Conservation (phyloP, 2,797 vertebrate species). For the Cyprinodon diabolis region DNA sequence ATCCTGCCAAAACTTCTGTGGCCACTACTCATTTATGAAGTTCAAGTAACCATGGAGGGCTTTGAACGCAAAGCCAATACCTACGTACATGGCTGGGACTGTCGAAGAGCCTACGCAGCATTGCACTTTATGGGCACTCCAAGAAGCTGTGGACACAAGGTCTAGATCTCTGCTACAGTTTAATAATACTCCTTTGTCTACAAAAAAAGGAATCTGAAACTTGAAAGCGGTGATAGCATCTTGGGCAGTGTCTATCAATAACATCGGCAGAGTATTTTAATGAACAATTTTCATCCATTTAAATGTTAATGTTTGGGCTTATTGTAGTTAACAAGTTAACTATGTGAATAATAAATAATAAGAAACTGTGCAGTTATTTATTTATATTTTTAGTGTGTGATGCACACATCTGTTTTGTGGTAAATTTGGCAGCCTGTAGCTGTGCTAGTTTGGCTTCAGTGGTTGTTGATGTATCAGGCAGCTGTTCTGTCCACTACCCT, state of each 20-base stretch:
- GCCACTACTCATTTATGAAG: too few species aligned
- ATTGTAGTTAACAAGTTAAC: conserved; percentile 18
- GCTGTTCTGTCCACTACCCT: conserved; percentile 42
- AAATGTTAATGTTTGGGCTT: conserved; percentile 10
- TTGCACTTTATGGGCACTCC: too few species aligned
- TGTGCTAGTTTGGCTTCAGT: conserved; percentile 45
- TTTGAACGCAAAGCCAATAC: too few species aligned
- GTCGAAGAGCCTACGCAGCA: too few species aligned
- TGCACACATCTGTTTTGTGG: conserved; percentile 25
- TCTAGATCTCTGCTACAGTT: conserved; percentile 22
- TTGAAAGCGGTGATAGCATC: conserved; percentile 56
- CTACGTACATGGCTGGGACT: too few species aligned
- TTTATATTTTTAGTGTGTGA: conserved; percentile 3
- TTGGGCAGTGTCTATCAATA: conserved; percentile 35
- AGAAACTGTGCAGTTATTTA: background rate
- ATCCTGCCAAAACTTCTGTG: too few species aligned
- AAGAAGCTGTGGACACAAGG: background rate
- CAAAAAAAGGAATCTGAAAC: conserved; percentile 31
- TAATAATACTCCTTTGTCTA: conserved; percentile 55
- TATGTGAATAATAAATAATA: conserved; percentile 15
- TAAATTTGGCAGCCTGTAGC: conserved; percentile 58
- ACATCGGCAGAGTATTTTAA: conserved; percentile 22
- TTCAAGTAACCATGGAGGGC: too few species aligned
- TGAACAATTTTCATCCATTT: conserved; percentile 16
- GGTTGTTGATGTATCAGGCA: conserved; percentile 68